Percentiles rank a stretch among this genome's conserved stretches.
Evolutionary conservation across 1,140 invertebrate species (phyloP).

Genomic region (Apis dorsata): DNA sequence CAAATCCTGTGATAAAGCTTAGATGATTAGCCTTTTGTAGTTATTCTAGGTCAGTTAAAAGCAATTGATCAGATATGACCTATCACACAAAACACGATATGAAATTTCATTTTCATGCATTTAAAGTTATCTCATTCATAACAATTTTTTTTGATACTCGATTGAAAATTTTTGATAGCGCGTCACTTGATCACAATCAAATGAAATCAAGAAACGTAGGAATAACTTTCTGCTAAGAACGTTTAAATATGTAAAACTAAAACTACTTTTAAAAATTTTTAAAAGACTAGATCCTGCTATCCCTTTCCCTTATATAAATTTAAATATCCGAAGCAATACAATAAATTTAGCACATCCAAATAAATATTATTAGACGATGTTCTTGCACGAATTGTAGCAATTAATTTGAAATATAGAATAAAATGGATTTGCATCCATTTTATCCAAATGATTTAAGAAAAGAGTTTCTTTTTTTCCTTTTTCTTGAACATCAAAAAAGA

Average conservation of each 20-base stretch:
- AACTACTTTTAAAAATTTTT: background rate
- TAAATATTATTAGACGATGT: background rate
- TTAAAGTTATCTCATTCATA: background rate
- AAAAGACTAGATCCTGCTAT: background rate
- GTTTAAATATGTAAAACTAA: background rate
- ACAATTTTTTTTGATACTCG: background rate
- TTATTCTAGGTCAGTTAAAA: conserved; percentile 26
- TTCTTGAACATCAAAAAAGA: background rate
- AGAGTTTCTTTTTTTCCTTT: background rate
- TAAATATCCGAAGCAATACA: too few relatives aligned
- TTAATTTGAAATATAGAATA: background rate
- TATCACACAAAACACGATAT: background rate
- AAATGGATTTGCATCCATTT: background rate
- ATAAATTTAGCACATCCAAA: too few relatives aligned
- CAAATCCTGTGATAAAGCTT: conserved; percentile 12
- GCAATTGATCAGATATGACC: background rate
- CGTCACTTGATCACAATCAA: too few relatives aligned
- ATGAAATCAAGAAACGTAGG: too few relatives aligned
- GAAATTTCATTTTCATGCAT: background rate
- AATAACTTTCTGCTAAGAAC: background rate
- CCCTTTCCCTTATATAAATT: too few relatives aligned
- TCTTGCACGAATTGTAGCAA: background rate
- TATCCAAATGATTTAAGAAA: background rate
- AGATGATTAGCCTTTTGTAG: background rate
- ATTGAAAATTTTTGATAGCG: too few relatives aligned